Evolutionary conservation across 2,797 vertebrate genomes (phyloP), one percentile per base, ranked within the genome.

Genomic region (Sternotherus odoratus): DNA sequence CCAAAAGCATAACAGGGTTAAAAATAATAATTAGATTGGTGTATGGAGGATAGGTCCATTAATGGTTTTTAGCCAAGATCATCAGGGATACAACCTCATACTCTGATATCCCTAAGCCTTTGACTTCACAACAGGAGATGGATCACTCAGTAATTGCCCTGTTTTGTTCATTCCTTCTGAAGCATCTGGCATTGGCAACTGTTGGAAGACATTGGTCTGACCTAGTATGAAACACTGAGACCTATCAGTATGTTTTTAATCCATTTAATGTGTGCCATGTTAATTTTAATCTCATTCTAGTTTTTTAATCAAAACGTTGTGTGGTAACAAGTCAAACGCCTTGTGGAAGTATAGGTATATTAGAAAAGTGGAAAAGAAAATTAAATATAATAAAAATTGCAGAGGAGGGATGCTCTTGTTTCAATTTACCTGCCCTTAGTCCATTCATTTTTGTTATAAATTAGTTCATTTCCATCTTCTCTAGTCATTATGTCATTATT

Each of bases 381-480:
- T 87, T 77, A 94, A 95, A 86, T 84, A 69, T 86, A 89, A 90
- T 90, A 66, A 91, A 95, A 96, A 92, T 91, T 63, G 56, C 81
- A 95, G 78, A 56, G 82, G 83, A 93, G 91, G 83, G 91, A 86
- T 91, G 53, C 26, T 60, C 96, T 96, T 92, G 72, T 49, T 94
- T 82, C 85, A 90, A 83, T 82, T 79, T 91, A 95, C 84, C 84
- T 96, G 87, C 60, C 87, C 0, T 0, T 85, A 74, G 43, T 94
- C 91, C 88, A 84, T 94, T 95, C 48, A 89, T 94, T 95, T 94
- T 92, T 78, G 93, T 89, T 77, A 69, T 83, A 91, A 92, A 94
- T 92, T 87, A 87, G 60, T 83, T 92, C 36, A 0, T 90, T 96
- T 82, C 82, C 82, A 9, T 96, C 94, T 93, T 91, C 88, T 88